These are phyloP conservation scores for Drosophila stalkeri DNA, from an alignment of 2,888 invertebrate species.

Conservation along the genomic window DNA sequence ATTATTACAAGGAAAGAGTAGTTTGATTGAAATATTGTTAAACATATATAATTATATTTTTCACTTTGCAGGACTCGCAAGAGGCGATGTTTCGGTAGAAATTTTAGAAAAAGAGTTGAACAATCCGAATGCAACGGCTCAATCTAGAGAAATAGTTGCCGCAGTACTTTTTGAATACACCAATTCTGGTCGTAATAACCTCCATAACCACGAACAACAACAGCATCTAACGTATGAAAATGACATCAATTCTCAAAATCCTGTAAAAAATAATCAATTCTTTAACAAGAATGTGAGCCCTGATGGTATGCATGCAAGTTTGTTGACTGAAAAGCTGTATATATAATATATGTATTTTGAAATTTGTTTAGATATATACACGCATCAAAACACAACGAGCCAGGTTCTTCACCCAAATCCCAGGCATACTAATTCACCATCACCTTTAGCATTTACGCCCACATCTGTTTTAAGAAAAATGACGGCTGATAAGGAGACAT, in stretches of 20 bases:
- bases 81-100: constrained; percentile 91
- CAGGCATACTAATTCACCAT: constrained; percentile 86
- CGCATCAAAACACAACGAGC: constrained; percentile 18
- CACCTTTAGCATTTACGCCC: constrained; percentile 95
- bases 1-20: constrained; percentile 88
- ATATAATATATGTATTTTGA: constrained; percentile 4
- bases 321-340: too few relatives aligned
- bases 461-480: constrained; percentile 97
- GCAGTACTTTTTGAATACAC: constrained; percentile 71
- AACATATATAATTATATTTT: too few relatives aligned
- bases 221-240: constrained; percentile 27
- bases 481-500: constrained; percentile 94
- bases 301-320: constrained; percentile 48
- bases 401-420: constrained; percentile 47
- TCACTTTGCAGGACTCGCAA: constrained; percentile 87
- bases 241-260: constrained; percentile 29
- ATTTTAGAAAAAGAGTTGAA: constrained; percentile 91
- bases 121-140: constrained; percentile 85
- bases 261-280: constrained; percentile 31
- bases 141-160: constrained; percentile 72
- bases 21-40: background rate
- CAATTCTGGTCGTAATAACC: constrained; percentile 35
- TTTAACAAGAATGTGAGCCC: constrained; percentile 30
- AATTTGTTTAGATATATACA: constrained; percentile 42
- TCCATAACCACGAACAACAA: background rate